Conservation (phyloP, 2,888 invertebrate genomes). For the Leptothorax acervorum region DNA sequence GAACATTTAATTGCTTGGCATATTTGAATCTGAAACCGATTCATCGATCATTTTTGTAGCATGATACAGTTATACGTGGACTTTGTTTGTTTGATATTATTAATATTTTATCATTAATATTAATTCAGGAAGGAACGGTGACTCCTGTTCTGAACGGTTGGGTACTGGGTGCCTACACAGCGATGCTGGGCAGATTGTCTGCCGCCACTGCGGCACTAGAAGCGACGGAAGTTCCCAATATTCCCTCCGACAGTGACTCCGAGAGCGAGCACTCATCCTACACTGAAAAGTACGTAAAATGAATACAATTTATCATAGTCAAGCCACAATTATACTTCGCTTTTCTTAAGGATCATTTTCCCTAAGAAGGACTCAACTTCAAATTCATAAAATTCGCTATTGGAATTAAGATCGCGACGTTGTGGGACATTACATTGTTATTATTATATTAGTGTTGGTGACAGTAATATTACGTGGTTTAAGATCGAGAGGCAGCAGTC, state of each 20-base stretch:
- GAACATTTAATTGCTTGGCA: background rate
- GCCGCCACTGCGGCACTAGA: slow-evolving; percentile 82
- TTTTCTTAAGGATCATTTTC: background rate
- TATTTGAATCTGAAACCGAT: background rate
- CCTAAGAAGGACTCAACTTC: background rate
- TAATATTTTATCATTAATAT: background rate
- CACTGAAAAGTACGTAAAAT: slow-evolving; percentile 78
- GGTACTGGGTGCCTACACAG: slow-evolving; percentile 83
- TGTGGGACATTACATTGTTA: background rate
- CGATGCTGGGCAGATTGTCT: slow-evolving; percentile 83
- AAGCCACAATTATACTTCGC: background rate
- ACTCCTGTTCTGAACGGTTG: slow-evolving; percentile 83
- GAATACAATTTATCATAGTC: background rate
- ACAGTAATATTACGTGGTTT: background rate
- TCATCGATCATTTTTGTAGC: background rate
- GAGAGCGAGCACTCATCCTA: slow-evolving; percentile 83
- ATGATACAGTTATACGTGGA: background rate
- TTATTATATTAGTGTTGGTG: background rate
- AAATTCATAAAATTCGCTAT: background rate
- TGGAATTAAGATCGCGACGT: background rate
- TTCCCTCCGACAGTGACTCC: slow-evolving; percentile 83
- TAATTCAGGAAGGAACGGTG: slow-evolving; percentile 79
- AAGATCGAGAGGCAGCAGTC: slow-evolving; percentile 82
- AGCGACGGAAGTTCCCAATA: slow-evolving; percentile 80
- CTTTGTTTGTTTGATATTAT: background rate